Evolutionary conservation across 2,888 invertebrate genomes (phyloP), one percentile per base, ranked within the genome.

Genomic region (Cryptocephalus primarius): DNA sequence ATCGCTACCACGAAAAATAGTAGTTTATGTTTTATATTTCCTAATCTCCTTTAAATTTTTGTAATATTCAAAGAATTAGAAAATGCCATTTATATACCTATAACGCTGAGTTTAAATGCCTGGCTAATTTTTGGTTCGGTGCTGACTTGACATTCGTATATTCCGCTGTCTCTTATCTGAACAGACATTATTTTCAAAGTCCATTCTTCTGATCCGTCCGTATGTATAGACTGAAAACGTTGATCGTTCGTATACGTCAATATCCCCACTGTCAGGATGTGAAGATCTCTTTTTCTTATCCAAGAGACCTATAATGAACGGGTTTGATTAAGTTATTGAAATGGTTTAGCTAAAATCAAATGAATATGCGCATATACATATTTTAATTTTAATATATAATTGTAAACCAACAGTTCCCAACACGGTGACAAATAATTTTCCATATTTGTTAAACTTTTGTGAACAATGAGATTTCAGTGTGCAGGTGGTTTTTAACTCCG

Each of bases 201-300:
- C 83, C 83, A 83, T 67, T 83, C 83, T 59, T 83, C 82, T 40
- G 80, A 80, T 49, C 82, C 82, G 63, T 83, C 82, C 41, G 79
- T 76, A 68, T 84, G 83, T 36, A 83, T 70, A 40, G 82, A 79
- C 64, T 82, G 79, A 62, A 83, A 84, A 51, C 83, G 75, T 64
- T 83, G 83, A 68, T 83, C 83, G 62, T 82, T 83, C 33, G 83
- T 84, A 63, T 83, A 84, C 42, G 83, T 83, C 68, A 83, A 72
- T 55, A 82, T 79, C 45, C 83, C 82, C 14, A 83, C 83, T 12
- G 83, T 84, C 42, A 83, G 71, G 55, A 83, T 80, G 74, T 88
- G 88, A 38, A 88, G 75, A 66, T 89, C 88, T 10, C 88, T 76
- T 63, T 88, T 86, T 9, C 89, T 75, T 57, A 88, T 88, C 88